phyloP scores from a whole-genome alignment of 2,113 vertebrate genomes.

The Tragelaphus scriptus region DNA sequence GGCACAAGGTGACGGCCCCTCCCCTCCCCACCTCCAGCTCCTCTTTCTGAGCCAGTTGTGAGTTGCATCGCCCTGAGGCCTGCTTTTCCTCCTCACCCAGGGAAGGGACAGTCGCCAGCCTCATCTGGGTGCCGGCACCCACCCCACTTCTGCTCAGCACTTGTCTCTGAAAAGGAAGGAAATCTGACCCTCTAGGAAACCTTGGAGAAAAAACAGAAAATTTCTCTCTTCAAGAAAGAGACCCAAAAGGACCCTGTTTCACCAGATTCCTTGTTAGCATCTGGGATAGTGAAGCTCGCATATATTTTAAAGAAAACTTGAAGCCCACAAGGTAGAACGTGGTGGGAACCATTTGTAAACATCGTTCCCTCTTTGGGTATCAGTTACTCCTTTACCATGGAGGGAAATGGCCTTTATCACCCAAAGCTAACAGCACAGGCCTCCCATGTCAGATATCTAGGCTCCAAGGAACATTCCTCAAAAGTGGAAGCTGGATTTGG shows the following conservation, averaged over 20 bases:
- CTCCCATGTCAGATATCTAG: neutral
- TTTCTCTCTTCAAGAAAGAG: neutral
- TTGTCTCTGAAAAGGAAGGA: neutral
- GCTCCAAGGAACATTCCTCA: neutral
- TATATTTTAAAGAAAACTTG: neutral
- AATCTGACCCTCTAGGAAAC: neutral
- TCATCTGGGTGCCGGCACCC: neutral
- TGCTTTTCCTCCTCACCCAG: too few species aligned
- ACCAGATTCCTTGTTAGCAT: neutral
- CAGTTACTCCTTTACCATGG: neutral
- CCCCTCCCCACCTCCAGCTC: rapidly evolving
- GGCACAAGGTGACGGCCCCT: rapidly evolving
- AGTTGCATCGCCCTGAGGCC: rapidly evolving
- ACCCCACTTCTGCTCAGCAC: neutral
- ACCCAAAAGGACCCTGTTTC: neutral
- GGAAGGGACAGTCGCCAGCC: neutral
- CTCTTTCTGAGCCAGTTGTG: neutral
- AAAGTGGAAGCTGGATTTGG: neutral
- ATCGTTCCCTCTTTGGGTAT: neutral
- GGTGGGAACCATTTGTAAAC: neutral
- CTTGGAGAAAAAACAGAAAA: neutral
- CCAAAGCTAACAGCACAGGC: rapidly evolving
- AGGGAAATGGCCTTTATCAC: neutral
- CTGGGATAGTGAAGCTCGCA: neutral
- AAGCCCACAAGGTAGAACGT: neutral